Conservation (phyloP, 2,797 vertebrate species). For the Serranus cabrilla region DNA sequence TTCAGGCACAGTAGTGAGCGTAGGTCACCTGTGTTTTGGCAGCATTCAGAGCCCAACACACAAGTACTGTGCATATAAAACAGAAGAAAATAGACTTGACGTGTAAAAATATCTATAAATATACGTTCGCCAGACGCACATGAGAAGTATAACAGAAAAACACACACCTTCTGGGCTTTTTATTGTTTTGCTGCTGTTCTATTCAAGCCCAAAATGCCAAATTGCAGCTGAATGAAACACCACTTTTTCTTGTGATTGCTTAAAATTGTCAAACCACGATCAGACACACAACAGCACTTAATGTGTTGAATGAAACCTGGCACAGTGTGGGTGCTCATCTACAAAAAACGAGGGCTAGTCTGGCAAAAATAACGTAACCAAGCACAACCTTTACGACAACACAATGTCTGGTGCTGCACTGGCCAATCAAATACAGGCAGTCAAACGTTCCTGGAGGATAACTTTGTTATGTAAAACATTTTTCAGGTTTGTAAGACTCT, state of each 20-base stretch:
- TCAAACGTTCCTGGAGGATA: neutral
- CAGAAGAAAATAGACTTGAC: neutral
- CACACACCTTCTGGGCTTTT: neutral
- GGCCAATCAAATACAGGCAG: neutral
- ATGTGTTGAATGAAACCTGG: too few relatives aligned
- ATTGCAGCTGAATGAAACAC: neutral
- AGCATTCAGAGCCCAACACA: neutral
- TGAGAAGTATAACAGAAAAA: neutral
- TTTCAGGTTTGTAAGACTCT: constrained; percentile 1
- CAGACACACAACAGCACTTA: constrained; percentile 5
- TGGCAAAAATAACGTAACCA: too few relatives aligned
- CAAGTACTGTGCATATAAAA: neutral
- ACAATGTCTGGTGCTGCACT: neutral
- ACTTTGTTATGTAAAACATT: neutral
- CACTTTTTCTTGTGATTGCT: constrained; percentile 1
- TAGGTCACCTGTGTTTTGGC: constrained; percentile 8
- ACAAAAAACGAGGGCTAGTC: too few relatives aligned
- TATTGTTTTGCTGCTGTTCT: neutral
- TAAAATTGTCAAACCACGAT: neutral
- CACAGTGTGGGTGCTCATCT: too few relatives aligned
- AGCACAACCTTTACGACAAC: too few relatives aligned
- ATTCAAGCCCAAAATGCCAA: neutral
- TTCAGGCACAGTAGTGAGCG: constrained; percentile 13
- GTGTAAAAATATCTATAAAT: neutral
- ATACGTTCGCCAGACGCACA: neutral